Evolutionary conservation across 2,797 vertebrate species (phyloP).

Genomic region (Acanthopagrus latus): DNA sequence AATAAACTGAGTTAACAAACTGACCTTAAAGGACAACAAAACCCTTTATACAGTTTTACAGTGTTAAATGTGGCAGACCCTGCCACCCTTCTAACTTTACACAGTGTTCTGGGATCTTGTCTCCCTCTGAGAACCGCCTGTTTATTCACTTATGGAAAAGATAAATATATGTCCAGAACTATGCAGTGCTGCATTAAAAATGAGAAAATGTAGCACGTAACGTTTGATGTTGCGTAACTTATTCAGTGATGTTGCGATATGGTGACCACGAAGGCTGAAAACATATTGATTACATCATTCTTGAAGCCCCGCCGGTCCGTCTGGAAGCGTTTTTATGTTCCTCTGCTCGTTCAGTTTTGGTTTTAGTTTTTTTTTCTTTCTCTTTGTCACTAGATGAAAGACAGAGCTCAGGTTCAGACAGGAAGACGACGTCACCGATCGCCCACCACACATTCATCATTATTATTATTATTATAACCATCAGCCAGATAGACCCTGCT

Average conservation of each 20-base stretch:
- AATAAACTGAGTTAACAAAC: too few species aligned
- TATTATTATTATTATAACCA: background rate
- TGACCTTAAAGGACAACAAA: too few species aligned
- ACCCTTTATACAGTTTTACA: too few species aligned
- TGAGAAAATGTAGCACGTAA: too few species aligned
- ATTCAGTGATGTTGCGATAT: background rate
- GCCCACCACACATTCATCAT: background rate
- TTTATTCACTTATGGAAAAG: too few species aligned
- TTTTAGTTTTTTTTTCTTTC: background rate
- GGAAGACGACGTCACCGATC: background rate
- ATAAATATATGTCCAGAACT: too few species aligned
- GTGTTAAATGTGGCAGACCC: too few species aligned
- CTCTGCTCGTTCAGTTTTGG: background rate
- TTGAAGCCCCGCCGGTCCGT: background rate
- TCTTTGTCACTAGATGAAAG: background rate
- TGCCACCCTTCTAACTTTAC: too few species aligned
- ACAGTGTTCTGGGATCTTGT: too few species aligned
- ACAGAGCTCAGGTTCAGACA: conserved; percentile 3
- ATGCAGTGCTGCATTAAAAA: too few species aligned
- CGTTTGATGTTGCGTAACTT: background rate
- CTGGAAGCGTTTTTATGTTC: background rate
- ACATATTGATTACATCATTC: background rate
- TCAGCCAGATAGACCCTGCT: background rate
- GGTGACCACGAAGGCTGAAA: background rate
- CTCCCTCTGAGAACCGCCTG: too few species aligned